A percentile compares a stretch with the other conserved stretches of the same genome.
These are phyloP conservation scores for Clunio marinus DNA, from an alignment of 2,888 invertebrate genomes.

Conservation along the genomic window DNA sequence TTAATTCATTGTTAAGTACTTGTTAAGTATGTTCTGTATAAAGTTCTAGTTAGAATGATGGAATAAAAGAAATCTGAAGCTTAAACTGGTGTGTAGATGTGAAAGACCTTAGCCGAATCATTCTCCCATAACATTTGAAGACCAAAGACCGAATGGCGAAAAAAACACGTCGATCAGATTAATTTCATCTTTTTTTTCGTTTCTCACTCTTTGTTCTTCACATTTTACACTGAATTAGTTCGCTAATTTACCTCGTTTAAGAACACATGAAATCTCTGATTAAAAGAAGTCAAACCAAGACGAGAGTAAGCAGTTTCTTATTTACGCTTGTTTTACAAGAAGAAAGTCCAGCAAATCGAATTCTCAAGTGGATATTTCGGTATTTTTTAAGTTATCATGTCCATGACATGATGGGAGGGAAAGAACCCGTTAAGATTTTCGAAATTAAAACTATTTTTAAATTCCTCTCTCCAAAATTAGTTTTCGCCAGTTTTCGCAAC, in stretches of 20 bases:
- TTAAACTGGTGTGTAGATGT: not conserved
- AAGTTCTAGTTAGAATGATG: not conserved
- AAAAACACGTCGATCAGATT: not conserved
- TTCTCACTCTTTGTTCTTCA: not conserved
- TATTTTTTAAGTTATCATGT: no score
- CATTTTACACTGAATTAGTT: not conserved
- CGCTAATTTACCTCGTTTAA: slow-evolving; percentile 1
- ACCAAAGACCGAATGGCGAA: not conserved
- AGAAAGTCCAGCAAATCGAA: not conserved
- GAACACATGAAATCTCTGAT: not conserved
- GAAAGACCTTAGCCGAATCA: not conserved
- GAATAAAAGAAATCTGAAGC: not conserved
- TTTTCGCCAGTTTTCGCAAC: no score
- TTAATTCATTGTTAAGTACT: slow-evolving; percentile 10
- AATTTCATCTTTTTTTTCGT: not conserved
- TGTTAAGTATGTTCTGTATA: not conserved
- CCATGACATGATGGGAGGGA: no score
- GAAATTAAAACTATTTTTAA: no score
- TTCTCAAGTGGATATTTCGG: no score
- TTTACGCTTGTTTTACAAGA: no score
- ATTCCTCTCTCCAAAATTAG: no score
- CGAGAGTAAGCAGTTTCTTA: no score
- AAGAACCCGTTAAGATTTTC: no score
- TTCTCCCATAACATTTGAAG: not conserved
- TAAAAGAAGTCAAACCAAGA: not conserved